Conservation (phyloP, 1,140 invertebrate species). For the Aphaenogaster floridana region DNA sequence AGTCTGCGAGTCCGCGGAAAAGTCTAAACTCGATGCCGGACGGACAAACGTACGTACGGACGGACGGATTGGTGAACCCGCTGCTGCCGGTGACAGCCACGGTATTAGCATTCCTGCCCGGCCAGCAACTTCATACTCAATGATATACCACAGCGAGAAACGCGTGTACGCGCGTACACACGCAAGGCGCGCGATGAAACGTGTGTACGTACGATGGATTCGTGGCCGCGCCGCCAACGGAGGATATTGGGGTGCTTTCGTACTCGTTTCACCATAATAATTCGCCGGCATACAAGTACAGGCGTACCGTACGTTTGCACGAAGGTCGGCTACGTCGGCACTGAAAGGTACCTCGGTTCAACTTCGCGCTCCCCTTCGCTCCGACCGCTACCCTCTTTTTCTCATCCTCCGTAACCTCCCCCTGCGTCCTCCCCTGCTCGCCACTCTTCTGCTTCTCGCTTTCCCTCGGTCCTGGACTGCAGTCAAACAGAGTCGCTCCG, state of each 20-base stretch:
- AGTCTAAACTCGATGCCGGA: slow-evolving; percentile 60
- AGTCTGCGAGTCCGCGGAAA: slow-evolving; percentile 63
- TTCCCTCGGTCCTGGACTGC: slow-evolving; percentile 65
- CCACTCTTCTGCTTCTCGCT: slow-evolving; percentile 61
- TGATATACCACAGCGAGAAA: slow-evolving; percentile 69
- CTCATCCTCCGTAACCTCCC: slow-evolving; percentile 3
- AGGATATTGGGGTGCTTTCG: slow-evolving; percentile 77
- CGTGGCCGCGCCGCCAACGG: slow-evolving; percentile 63
- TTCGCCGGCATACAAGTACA: slow-evolving; percentile 73
- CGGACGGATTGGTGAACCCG: slow-evolving; percentile 68
- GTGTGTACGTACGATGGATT: slow-evolving; percentile 55
- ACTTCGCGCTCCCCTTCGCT: slow-evolving; percentile 65
- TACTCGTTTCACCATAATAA: slow-evolving; percentile 78
- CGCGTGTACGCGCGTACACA: slow-evolving; percentile 39
- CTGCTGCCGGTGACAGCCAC: slow-evolving; percentile 79
- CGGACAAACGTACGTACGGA: slow-evolving; percentile 26
- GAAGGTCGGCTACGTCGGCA: slow-evolving; percentile 66
- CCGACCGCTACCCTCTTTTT: slow-evolving; percentile 47
- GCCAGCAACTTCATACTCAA: slow-evolving; percentile 74
- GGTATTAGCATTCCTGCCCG: slow-evolving; percentile 81
- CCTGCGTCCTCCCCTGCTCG: slow-evolving; percentile 1
- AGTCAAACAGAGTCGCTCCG: slow-evolving; percentile 71
- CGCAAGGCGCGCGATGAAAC: neutral
- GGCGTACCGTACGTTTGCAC: slow-evolving; percentile 72
- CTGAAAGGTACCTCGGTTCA: slow-evolving; percentile 76